Percentiles rank a stretch among this genome's conserved stretches.
phyloP scores from a whole-genome alignment of 2,113 vertebrate genomes.

The Actenoides hombroni region DNA sequence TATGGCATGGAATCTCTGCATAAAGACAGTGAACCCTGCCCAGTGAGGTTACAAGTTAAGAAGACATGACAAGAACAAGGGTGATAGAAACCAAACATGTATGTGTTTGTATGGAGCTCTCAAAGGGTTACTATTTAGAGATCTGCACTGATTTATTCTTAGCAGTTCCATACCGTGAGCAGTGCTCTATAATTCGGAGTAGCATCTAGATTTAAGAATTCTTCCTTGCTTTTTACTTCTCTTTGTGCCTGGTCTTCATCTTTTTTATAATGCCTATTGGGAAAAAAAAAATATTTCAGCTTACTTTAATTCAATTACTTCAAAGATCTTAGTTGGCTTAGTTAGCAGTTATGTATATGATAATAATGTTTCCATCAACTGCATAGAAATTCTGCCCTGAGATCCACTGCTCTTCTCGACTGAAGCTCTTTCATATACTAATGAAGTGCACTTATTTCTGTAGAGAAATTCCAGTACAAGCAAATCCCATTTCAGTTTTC shows the following conservation, averaged over 20 bases:
- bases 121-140: neutral
- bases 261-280: constrained; percentile 68
- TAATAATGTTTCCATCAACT: neutral
- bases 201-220: constrained; percentile 49
- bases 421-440: neutral
- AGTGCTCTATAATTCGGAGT: constrained; percentile 78
- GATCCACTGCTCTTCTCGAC: neutral
- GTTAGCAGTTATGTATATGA: neutral
- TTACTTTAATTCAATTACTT: neutral
- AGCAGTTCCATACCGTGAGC: constrained; percentile 76
- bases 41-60: neutral
- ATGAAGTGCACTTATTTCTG: neutral
- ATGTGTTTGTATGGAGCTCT: neutral
- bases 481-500: neutral
- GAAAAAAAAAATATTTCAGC: neutral
- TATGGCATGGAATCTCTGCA: neutral
- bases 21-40: neutral
- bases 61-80: neutral
- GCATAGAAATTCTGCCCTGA: neutral
- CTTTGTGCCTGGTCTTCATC: constrained; percentile 56
- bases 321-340: neutral
- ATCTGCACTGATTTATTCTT: neutral
- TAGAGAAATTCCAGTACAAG: neutral
- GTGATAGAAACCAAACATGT: neutral
- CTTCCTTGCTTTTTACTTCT: constrained; percentile 40